Evolutionary conservation across 2,113 vertebrate species (phyloP).

Genomic region (Carollia perspicillata): DNA sequence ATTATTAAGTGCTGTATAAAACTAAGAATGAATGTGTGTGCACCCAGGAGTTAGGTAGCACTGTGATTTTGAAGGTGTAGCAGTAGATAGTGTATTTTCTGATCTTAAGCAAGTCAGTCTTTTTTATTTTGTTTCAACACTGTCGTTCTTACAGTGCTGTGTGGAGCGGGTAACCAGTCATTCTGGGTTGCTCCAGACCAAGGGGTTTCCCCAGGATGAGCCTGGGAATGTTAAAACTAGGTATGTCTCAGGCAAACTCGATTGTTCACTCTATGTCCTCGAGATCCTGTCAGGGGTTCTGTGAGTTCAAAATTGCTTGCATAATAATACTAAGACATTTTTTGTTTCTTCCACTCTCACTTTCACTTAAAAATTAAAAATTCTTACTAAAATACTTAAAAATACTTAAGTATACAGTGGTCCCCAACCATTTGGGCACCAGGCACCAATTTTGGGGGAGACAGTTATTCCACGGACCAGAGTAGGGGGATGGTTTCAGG

Average conservation of each 20-base stretch:
- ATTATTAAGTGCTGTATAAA: background rate
- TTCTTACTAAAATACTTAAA: too few species aligned
- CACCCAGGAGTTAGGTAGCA: background rate
- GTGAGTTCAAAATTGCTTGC: background rate
- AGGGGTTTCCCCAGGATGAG: background rate
- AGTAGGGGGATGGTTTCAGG: too few species aligned
- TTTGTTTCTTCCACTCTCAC: background rate
- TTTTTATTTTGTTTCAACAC: background rate
- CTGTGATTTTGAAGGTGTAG: background rate
- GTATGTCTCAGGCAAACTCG: background rate
- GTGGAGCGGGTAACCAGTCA: background rate
- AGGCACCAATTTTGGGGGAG: too few species aligned
- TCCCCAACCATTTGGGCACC: too few species aligned
- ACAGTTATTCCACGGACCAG: too few species aligned
- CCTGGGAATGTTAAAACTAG: background rate
- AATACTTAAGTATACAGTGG: background rate
- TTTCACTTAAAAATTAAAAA: too few species aligned
- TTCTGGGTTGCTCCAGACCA: background rate
- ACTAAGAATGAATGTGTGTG: background rate
- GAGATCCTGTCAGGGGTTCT: background rate
- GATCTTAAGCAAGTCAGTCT: background rate
- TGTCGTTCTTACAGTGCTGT: background rate
- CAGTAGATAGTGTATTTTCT: background rate
- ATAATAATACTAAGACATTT: background rate
- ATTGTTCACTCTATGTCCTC: background rate